Evolutionary conservation across 2,797 vertebrate genomes (phyloP), one percentile per base, ranked within the genome.

Genomic region (Hafferia zeledoni): DNA sequence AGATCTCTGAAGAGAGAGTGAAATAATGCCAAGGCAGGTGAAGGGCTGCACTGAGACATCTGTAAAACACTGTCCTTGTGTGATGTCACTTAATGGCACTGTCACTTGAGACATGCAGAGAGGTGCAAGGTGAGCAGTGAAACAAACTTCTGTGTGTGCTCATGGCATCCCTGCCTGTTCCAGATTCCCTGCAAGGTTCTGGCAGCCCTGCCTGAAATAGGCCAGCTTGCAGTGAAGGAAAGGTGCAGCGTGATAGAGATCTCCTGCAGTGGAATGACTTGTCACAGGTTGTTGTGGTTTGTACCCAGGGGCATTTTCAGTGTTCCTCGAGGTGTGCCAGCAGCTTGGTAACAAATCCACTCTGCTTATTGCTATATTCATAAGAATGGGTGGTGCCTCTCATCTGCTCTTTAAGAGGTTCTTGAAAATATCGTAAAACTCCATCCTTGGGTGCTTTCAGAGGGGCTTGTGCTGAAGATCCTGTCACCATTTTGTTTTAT

Each of bases 121-220:
- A 57, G 47, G 18, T 59, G 33, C 65, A 18, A 0, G 0, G 10
- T 19, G 28, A 59, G 37, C 49, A 2, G 2, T 11, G 39, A 41
- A 68, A 67, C 33, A 28, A 17, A 7, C 41, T 50, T 28, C 39
- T 23, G 13, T 6, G 12, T 27, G 41, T 17, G 71, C 28, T 71
- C 31, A 8, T 27, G 12, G 25, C 7, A 0, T 31, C 12, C 60
- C 55, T 65, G 56, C 50, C 61, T 92, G 44, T 31, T 39, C 78
- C 19, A 4, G 43, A 9, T 65, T 52, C 52, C 67, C 57, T 46
- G 57, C 30, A 67, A 47, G 76, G 41, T 71, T 83, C 72, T 2
- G 0, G 13, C 0, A 3, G 27, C 68, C 68, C 57, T 67, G 53
- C 41, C 53, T 68, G 50, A 74, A 82, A 49, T 5, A 79, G 56